phyloP scores from a whole-genome alignment of 1,140 invertebrate genomes.

The Drosophila equinoxialis region DNA sequence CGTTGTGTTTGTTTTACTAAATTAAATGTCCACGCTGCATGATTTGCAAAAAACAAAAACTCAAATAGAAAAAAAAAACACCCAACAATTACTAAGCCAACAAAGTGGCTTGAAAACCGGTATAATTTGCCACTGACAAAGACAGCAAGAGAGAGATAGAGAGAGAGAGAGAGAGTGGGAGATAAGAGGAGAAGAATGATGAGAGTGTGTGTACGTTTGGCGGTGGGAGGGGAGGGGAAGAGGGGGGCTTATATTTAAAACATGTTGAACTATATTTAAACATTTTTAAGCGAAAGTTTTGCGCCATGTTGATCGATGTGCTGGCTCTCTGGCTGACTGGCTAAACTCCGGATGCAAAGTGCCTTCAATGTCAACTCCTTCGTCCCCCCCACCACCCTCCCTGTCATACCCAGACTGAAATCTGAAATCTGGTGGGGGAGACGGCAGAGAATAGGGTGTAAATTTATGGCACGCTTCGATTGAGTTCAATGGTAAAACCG shows the following conservation, averaged over 20 bases:
- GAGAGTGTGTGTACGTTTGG: too few species aligned
- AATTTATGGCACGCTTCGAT: constrained; percentile 80
- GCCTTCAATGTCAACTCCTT: constrained; percentile 34
- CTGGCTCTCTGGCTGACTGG: neutral
- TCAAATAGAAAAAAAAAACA: constrained; percentile 7
- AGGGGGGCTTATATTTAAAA: neutral
- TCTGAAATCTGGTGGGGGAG: constrained; percentile 1
- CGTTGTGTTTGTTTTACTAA: constrained; percentile 32
- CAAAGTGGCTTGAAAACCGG: constrained; percentile 35
- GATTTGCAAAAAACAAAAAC: constrained; percentile 50
- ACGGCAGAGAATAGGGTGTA: constrained; percentile 42
- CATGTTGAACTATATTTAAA: constrained; percentile 23
- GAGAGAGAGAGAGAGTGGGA: neutral
- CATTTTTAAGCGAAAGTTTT: constrained; percentile 41
- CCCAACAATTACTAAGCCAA: constrained; percentile 10
- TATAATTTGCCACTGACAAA: neutral
- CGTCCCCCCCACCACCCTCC: neutral
- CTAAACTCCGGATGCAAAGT: constrained; percentile 49
- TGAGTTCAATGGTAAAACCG: constrained; percentile 72
- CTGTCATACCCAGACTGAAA: constrained; percentile 12
- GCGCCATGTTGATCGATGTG: constrained; percentile 51
- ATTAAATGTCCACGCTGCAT: constrained; percentile 57
- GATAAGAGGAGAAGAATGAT: neutral
- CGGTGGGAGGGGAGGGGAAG: neutral
- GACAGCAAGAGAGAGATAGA: too few species aligned